phyloP scores from a whole-genome alignment of 2,797 vertebrate species.

The Tenualosa ilisha region DNA sequence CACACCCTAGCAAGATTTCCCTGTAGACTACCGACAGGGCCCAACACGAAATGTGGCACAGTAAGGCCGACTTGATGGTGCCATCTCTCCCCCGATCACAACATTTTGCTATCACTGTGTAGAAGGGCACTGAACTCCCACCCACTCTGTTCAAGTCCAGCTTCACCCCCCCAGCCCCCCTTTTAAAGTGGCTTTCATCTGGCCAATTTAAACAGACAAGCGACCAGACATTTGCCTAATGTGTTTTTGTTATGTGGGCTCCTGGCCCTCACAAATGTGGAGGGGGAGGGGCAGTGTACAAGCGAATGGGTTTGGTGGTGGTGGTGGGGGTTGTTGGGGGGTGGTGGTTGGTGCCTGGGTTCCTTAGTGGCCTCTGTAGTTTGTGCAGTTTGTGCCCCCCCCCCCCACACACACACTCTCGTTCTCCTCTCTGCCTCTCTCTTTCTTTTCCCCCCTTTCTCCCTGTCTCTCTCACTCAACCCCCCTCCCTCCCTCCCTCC shows the following conservation, averaged over 20 bases:
- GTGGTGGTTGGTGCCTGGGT: no score
- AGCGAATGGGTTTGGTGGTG: conserved; percentile 29
- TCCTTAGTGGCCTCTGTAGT: conserved; percentile 66
- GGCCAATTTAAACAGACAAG: conserved; percentile 81
- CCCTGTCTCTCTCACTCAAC: no score
- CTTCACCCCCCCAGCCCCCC: conserved; percentile 55
- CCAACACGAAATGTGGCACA: background rate
- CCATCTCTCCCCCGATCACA: background rate
- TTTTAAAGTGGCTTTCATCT: conserved; percentile 76
- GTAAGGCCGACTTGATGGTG: background rate
- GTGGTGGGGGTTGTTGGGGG: conserved; percentile 10
- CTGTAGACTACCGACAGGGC: background rate
- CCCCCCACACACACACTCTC: conserved; percentile 30
- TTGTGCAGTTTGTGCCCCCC: conserved; percentile 51
- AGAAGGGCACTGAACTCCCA: conserved; percentile 19
- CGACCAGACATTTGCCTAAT: conserved; percentile 82
- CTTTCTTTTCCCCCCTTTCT: background rate
- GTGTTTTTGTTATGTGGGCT: conserved; percentile 84
- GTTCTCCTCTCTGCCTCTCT: background rate
- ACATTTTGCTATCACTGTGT: background rate
- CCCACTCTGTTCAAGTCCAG: conserved; percentile 20
- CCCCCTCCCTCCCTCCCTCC: conserved; percentile 29
- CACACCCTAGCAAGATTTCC: conserved; percentile 29
- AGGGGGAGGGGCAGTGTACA: conserved; percentile 62
- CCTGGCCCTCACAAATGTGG: conserved; percentile 77